Evolutionary conservation across 2,113 vertebrate species (phyloP).

Genomic region (Amazona vittata): DNA sequence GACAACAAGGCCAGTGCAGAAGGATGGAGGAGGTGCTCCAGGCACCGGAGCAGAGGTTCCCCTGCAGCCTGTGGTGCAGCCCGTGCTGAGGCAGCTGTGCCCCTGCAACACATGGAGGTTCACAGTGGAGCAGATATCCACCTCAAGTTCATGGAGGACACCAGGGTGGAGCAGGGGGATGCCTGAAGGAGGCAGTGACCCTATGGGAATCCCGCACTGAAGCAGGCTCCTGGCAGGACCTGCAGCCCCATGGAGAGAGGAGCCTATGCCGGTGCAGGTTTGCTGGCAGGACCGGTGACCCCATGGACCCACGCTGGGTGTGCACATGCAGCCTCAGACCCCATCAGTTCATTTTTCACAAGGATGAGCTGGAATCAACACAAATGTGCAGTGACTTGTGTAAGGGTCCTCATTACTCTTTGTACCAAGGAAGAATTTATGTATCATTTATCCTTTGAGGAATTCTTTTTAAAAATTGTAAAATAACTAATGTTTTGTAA

Average conservation of each 20-base stretch:
- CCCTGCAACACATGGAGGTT: not conserved
- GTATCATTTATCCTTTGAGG: not conserved
- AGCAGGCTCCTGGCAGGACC: not conserved
- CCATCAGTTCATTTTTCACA: not conserved
- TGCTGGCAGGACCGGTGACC: not conserved
- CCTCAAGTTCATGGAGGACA: rapidly evolving
- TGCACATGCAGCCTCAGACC: not conserved
- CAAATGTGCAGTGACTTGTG: not conserved
- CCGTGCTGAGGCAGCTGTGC: not conserved
- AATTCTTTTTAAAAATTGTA: not conserved
- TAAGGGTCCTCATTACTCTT: not conserved
- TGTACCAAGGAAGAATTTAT: not conserved
- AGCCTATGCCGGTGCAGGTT: not conserved
- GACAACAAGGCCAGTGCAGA: not conserved
- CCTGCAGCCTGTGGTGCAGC: not conserved
- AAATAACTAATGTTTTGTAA: not conserved
- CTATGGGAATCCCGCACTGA: not conserved
- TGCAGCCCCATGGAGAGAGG: no score
- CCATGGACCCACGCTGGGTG: not conserved
- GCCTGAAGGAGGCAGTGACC: not conserved
- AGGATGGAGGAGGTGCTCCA: not conserved
- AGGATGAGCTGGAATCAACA: not conserved
- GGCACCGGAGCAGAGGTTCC: not conserved
- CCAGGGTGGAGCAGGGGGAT: not conserved
- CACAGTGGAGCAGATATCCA: not conserved